Base-by-base conservation (phyloP, 2,797 vertebrate species). In the Melanogrammus aeglefinus region DNA sequence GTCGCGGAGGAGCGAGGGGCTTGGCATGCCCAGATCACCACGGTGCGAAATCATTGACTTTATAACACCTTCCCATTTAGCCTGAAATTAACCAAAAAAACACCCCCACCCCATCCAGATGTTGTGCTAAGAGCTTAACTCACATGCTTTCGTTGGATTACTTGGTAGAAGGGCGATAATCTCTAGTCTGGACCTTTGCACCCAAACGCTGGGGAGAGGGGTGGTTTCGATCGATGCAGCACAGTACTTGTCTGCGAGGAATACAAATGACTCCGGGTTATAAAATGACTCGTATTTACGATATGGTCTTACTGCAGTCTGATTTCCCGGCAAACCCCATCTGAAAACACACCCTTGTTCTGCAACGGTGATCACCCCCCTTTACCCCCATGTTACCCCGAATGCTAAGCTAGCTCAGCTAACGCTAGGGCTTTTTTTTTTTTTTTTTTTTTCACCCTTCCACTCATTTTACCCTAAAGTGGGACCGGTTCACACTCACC, bases 361-460 rank as follows among this genome's bases (percentile, higher is more conserved):
- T 31, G 41, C 41, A 44, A 44, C 75, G 47, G 74, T 74, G 81
- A 87, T 83, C 81, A 82, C 86, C 90, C 90, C 90, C 79, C 41
- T 16, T 44, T 44, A 93, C 92, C 57, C 57, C 57, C 57, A n/a
- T 63, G 21, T 63, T 63, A 63, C 57, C 57, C 21, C 57, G 88
- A 87, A 90, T 90, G 92, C 92, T 93, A 93, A 90, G 92, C 91
- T 93, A 93, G 71, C 82, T 51, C 75, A 13, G 92, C 91, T 93
- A 93, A 85, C 88, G 78, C 86, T 83, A 86, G 86, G 86, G 82
- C 14, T 16, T 69, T 29, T 82, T 90, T 31, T 33, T 33, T 33
- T 33, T 2, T 31, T 13, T 44, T 0, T 44, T 10, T 12, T 44
- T 44, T 44, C 41, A 6, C n/a, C n/a, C n/a, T 2, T 51, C 89